Base-by-base conservation (phyloP, 2,888 invertebrate species). In the Anthrax anthrax region DNA sequence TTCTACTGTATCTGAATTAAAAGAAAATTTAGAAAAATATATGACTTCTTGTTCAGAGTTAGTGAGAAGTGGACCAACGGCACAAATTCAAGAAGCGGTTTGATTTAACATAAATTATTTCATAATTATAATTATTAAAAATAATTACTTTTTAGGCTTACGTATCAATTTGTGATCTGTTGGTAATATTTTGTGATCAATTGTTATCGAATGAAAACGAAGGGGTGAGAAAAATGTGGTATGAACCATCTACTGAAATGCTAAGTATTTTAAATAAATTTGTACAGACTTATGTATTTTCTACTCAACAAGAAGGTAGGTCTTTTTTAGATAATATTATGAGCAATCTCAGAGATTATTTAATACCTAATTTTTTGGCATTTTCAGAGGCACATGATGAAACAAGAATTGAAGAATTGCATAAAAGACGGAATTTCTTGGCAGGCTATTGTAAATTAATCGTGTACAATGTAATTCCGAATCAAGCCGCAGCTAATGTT, bases 381-480 rank as follows among this genome's bases (percentile, higher is more conserved):
- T 36, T 56, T 56, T 47, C 73, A 78, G 87, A 87, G 56, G 89
- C 88, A 58, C 85, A 91, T 66, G 96, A 96, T 68, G 96, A 97
- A 69, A 86, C 90, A 52, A 87, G 92, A 56, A 97, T 97, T 60
- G 96, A 97, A 72, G 92, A 94, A 63, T 72, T 97, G 39, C 96
- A 97, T 72, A 96, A 95, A 69, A 78, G 94, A 48, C 76, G 97
- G 54, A 96, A 94, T 69, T 91, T 95, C 67, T 73, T 99, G 52
- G 95, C 97, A 2, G 89, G 91, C 18, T 98, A 90, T 70, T 96
- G 95, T 72, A 99, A 98, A 71, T 75, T 99, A 42, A 86, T 97
- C 57, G 92, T 97, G 44, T 97, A 97, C 73, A 97, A 96, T 66
- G 88, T 96, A 55, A 80, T 97, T 67, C 91, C 90, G 27, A 88